Evolutionary conservation across 1,140 invertebrate species (phyloP).

Genomic region (Frieseomelitta varia): DNA sequence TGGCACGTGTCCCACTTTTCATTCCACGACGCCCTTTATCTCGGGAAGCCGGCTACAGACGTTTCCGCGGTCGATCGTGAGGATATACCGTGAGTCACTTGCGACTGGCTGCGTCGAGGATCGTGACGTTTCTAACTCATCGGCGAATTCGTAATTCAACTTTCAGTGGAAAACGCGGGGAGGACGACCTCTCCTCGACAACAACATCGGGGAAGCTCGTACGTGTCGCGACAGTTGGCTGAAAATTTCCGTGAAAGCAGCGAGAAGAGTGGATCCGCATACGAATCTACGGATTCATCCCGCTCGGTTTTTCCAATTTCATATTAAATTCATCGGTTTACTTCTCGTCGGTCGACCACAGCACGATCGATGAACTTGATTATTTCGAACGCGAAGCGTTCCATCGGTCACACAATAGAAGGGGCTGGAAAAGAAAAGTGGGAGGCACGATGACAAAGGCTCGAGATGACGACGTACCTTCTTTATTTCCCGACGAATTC

Average conservation of each 20-base stretch:
- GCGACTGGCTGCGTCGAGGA: neutral
- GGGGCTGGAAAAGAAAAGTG: neutral
- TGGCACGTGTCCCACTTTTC: neutral
- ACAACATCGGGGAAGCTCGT: neutral
- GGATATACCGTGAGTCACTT: neutral
- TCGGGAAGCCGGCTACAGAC: neutral
- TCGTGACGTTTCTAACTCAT: neutral
- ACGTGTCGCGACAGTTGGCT: neutral
- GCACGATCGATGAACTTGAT: constrained; percentile 17
- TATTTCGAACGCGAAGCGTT: constrained; percentile 31
- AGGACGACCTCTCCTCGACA: no score
- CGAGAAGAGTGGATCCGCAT: neutral
- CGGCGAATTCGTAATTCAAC: neutral
- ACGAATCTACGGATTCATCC: constrained; percentile 6
- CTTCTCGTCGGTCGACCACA: neutral
- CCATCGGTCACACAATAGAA: constrained; percentile 19
- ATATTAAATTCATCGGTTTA: constrained; percentile 19
- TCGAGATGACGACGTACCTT: neutral
- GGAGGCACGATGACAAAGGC: neutral
- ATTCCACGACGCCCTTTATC: neutral
- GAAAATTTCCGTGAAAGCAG: neutral
- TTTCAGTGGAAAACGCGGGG: rapidly evolving
- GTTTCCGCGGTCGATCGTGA: neutral
- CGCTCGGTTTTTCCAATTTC: constrained; percentile 27
- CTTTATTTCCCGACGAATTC: neutral